phyloP scores from a whole-genome alignment of 2,797 vertebrate species.

The Coregonus suidteri region DNA sequence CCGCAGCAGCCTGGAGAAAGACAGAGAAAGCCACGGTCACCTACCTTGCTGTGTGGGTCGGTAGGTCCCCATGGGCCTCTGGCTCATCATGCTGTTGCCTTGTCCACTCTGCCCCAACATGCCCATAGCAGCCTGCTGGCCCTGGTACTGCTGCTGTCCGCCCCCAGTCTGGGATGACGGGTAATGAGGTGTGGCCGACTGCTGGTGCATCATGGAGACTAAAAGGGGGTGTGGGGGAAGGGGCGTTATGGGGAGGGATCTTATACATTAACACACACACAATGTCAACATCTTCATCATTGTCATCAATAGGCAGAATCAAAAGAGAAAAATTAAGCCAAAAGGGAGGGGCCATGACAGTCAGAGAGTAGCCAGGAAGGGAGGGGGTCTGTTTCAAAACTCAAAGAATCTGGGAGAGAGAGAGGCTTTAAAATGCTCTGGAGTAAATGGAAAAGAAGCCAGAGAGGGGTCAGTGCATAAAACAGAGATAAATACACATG shows the following conservation, averaged over 20 bases:
- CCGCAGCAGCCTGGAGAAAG: background rate
- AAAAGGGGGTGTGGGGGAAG: background rate
- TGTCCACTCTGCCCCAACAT: constrained; percentile 92
- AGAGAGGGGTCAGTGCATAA: constrained; percentile 33
- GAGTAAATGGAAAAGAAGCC: constrained; percentile 46
- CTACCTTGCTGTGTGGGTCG: constrained; percentile 92
- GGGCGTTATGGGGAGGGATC: constrained; percentile 26
- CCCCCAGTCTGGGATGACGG: constrained; percentile 85
- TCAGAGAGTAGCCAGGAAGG: constrained; percentile 25
- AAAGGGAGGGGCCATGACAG: constrained; percentile 21
- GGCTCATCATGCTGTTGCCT: constrained; percentile 89
- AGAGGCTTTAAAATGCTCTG: constrained; percentile 42
- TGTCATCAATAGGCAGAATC: constrained; percentile 27
- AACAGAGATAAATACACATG: constrained; percentile 45
- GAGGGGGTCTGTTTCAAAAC: background rate
- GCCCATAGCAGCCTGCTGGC: constrained; percentile 83
- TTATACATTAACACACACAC: constrained; percentile 52
- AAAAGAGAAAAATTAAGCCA: constrained; percentile 30
- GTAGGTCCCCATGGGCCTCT: constrained; percentile 91
- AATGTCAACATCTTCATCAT: constrained; percentile 7
- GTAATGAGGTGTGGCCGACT: constrained; percentile 88
- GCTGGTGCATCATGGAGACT: constrained; percentile 98
- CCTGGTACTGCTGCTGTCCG: constrained; percentile 90
- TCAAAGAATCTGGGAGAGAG: background rate
- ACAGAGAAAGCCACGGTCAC: constrained; percentile 10